Evolutionary conservation across 2,113 vertebrate genomes (phyloP).

Genomic region (Hyperopisus bebe): DNA sequence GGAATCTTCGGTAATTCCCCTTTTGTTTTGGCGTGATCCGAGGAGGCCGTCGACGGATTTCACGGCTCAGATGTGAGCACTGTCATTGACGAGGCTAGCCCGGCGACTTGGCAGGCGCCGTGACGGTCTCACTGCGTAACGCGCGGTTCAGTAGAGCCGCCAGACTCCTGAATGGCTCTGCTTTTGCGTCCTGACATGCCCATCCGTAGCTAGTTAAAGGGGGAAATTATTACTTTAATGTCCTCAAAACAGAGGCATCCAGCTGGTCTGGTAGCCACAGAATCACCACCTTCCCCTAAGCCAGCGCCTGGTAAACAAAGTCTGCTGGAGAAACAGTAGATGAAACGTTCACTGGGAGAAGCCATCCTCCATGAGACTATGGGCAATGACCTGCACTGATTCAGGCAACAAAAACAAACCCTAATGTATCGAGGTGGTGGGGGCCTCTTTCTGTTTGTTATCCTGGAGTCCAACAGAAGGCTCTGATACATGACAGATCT

Average conservation of each 20-base stretch:
- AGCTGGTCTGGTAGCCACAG: not conserved
- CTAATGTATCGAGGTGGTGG: not conserved
- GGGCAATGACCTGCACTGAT: not conserved
- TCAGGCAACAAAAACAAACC: not conserved
- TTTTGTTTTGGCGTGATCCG: conserved; percentile 1
- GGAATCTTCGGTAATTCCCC: not conserved
- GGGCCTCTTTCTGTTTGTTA: not conserved
- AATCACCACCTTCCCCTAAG: not conserved
- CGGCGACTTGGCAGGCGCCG: not conserved
- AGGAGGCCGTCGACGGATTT: not conserved
- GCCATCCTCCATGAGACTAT: not conserved
- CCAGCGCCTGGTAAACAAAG: not conserved
- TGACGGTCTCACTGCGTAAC: not conserved
- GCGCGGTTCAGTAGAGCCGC: not conserved
- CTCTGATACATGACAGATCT: not conserved
- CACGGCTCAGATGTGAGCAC: not conserved
- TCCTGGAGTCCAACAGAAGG: not conserved
- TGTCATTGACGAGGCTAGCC: not conserved
- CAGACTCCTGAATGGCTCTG: not conserved
- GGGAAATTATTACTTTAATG: not conserved
- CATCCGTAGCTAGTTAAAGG: not conserved
- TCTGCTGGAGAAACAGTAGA: not conserved
- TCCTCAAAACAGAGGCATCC: not conserved
- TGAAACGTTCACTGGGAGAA: not conserved
- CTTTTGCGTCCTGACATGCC: not conserved